Percentiles rank a stretch among this genome's conserved stretches.
phyloP scores from a whole-genome alignment of 2,113 vertebrate species.

The Formicarius rufipectus region DNA sequence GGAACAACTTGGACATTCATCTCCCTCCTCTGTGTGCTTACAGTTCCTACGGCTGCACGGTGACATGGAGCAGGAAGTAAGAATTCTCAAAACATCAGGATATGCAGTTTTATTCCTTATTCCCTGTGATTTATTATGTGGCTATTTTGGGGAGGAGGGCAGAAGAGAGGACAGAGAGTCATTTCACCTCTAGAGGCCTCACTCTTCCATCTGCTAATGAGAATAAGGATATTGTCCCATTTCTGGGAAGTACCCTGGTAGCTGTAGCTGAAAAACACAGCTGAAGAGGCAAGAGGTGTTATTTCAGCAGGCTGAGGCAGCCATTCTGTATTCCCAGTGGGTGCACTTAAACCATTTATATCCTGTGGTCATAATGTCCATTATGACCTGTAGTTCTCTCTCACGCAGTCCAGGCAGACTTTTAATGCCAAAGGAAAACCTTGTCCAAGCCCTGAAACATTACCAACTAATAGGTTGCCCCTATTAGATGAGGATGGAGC shows the following conservation, averaged over 20 bases:
- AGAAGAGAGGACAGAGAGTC: constrained; percentile 38
- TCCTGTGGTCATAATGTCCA: background rate
- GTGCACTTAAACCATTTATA: background rate
- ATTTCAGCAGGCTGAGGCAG: constrained; percentile 25
- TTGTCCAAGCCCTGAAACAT: background rate
- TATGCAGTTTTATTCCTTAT: background rate
- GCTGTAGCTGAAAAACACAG: background rate
- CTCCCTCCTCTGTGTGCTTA: constrained; percentile 10
- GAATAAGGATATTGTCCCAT: constrained; percentile 47
- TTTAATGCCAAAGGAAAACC: background rate
- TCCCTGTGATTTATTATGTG: background rate
- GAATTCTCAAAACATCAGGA: background rate
- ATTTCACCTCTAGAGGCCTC: constrained; percentile 55
- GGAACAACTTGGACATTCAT: background rate
- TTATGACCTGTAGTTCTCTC: background rate
- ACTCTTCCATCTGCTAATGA: constrained; percentile 58
- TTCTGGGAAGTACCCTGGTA: constrained; percentile 10
- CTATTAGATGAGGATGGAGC: background rate
- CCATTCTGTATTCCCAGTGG: constrained; percentile 9
- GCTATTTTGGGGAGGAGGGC: constrained; percentile 36
- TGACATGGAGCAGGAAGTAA: constrained; percentile 92
- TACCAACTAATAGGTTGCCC: background rate
- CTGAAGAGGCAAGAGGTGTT: constrained; percentile 38
- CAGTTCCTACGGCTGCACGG: constrained; percentile 88
- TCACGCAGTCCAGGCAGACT: background rate